Base-by-base conservation (phyloP, 2,888 invertebrate genomes). In the Zele albiditarsus region DNA sequence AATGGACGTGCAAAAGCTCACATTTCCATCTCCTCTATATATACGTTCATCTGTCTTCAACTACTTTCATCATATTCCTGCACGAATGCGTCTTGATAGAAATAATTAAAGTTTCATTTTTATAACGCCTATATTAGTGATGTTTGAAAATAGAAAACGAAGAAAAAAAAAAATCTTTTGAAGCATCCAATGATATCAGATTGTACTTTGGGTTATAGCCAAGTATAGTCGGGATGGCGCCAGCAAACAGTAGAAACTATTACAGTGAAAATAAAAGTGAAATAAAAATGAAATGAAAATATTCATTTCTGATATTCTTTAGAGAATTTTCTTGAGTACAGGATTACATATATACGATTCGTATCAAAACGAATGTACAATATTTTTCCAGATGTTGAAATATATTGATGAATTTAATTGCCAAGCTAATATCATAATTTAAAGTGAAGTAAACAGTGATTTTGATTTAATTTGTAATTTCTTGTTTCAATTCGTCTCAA, bases 231-330 rank as follows among this genome's bases (percentile, higher is more conserved):
- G 25, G 5, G 57, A 58, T 25, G 57, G 25, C 57, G 57, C 25
- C 57, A 8, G 14, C 10, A 12, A 12, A 27, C 12, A 25, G 57
- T 25, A 58, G 23, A 58, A 25, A 58, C 12, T 5, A 58, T 12
- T 20, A 10, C 25, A 2, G 3, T 58, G 20, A 1, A 58, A n/a
- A 58, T 58, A 58, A 58, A 58, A 58, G 10, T 27, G 25, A 58
- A 58, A 25, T 58, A 58, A 58, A 58, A 58, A 25, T 58, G 25
- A 25, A 58, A 58, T 58, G 20, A 58, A 58, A 58, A 25, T 58
- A 25, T 60, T 25, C 58, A 60, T 60, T 20, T 23, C 20, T 60
- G 28, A 60, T 27, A 60, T 27, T 23, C 27, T 57, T 2, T 20
- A 10, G 6, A 57, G 23, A 57, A 57, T 57, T n/a, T 57, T 57